These are phyloP conservation scores for Popillia japonica DNA, from an alignment of 1,140 invertebrate genomes.

Conservation along the genomic window DNA sequence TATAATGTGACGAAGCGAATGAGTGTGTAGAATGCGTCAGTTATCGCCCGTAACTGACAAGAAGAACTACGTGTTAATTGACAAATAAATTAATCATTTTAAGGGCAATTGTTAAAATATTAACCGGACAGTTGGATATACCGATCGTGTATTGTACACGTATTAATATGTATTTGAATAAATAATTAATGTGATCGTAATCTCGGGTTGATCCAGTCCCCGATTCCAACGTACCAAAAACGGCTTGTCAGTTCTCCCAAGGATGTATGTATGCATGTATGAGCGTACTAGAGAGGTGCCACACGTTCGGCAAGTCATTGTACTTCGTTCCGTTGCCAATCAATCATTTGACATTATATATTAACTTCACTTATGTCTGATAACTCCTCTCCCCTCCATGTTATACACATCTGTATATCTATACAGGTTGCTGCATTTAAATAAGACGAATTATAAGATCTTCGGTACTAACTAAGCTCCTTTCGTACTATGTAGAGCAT, in stretches of 20 bases:
- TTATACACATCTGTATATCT: neutral
- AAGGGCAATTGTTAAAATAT: neutral
- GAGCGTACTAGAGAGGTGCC: too few relatives aligned
- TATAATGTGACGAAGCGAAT: neutral
- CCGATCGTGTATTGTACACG: neutral
- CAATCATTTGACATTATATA: constrained; percentile 38
- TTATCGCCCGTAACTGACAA: neutral
- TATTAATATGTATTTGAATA: constrained; percentile 32
- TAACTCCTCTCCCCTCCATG: neutral
- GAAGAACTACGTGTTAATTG: constrained; percentile 26
- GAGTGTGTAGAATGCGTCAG: neutral
- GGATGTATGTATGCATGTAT: too few relatives aligned
- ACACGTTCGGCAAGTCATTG: constrained; percentile 35
- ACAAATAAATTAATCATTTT: constrained; percentile 36
- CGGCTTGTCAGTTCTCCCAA: too few relatives aligned
- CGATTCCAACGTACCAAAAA: too few relatives aligned
- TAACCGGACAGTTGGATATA: constrained; percentile 16
- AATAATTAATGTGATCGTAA: constrained; percentile 16
- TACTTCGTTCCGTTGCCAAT: constrained; percentile 37
- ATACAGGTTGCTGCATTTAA: neutral
- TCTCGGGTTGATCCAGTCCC: neutral
- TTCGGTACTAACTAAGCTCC: neutral
- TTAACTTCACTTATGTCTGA: constrained; percentile 15
- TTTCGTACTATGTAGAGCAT: neutral
- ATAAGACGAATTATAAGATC: neutral